Evolutionary conservation across 2,113 vertebrate species (phyloP), one percentile per base, ranked within the genome.

Genomic region (Ahaetulla prasina): DNA sequence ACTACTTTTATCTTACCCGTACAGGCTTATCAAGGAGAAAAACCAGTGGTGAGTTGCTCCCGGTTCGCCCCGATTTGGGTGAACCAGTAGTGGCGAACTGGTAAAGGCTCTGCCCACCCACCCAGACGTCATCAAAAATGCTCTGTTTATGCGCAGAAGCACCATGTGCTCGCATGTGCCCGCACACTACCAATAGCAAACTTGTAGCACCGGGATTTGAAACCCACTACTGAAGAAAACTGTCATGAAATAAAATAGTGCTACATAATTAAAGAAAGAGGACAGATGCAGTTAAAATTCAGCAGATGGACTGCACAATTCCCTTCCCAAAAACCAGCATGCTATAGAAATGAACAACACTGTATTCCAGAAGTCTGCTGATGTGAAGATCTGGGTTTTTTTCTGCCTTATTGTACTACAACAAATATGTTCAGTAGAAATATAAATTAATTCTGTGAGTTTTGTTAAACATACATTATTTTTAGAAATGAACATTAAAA

Each of bases 381-480:
- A 39, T 60, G 54, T 87, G 86, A 45, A 86, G 49, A n/a, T 43
- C 49, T 18, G n/a, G 30, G 1, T n/a, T 14, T 55, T 45, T 84
- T 45, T 22, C 16, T 49, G 27, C 30, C 60, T 47, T 47, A 18
- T 25, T 91, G 57, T 91, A 91, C 90, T 87, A 43, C 80, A 95
- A 89, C 30, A 88, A 93, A 92, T 7, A 92, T 93, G 92, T 87
- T 90, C 30, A 90, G 85, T 9, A 39, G 87, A 80, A 50, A 3
- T 35, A 80, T 52, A 52, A 89, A 93, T 43, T 53, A 39, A 90
- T 52, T 90, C 2, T 54, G 14, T 27, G 68, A 54, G 10, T 18
- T 90, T 6, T 87, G 54, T 47, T 35, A 11, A 60, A 60, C 0
- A 50, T 87, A 27, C 43, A 47, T 55, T 45, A 55, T 49, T 25